These are phyloP conservation scores for Corythoichthys intestinalis DNA, from an alignment of 2,113 vertebrate genomes.

Conservation along the genomic window DNA sequence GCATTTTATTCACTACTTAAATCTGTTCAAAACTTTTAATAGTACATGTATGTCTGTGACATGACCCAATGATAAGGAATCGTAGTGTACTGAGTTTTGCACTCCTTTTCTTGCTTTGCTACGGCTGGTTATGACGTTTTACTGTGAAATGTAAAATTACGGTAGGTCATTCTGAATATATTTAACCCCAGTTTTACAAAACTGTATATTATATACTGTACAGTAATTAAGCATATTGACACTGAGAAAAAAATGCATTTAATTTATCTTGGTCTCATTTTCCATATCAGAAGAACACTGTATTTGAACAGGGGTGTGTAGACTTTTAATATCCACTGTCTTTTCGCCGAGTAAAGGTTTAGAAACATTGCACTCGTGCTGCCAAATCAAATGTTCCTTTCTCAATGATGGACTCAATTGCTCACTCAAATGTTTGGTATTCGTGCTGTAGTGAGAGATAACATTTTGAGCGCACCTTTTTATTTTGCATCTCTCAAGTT, in stretches of 20 bases:
- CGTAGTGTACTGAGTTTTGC: too few species aligned
- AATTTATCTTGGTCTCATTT: not conserved
- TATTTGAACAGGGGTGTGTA: not conserved
- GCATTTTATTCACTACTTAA: not conserved
- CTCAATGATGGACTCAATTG: not conserved
- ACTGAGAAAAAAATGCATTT: not conserved
- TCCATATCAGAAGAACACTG: not conserved
- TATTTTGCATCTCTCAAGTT: not conserved
- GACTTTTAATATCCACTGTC: not conserved
- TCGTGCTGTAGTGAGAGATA: not conserved
- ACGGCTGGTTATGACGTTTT: too few species aligned
- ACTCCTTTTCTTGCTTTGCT: too few species aligned
- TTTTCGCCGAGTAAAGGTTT: not conserved
- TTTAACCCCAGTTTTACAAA: too few species aligned
- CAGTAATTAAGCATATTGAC: not conserved
- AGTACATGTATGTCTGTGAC: not conserved
- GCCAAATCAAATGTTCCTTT: not conserved
- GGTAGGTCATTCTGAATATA: too few species aligned
- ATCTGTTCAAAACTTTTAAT: not conserved
- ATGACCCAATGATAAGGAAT: too few species aligned
- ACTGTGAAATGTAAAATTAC: too few species aligned
- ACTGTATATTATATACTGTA: too few species aligned
- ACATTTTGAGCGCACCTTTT: slow-evolving; percentile 5
- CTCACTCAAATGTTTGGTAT: not conserved
- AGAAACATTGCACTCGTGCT: not conserved